A percentile compares a stretch with the other conserved stretches of the same genome.
Evolutionary conservation across 2,888 invertebrate genomes (phyloP).

Genomic region (Cephalotes varians): DNA sequence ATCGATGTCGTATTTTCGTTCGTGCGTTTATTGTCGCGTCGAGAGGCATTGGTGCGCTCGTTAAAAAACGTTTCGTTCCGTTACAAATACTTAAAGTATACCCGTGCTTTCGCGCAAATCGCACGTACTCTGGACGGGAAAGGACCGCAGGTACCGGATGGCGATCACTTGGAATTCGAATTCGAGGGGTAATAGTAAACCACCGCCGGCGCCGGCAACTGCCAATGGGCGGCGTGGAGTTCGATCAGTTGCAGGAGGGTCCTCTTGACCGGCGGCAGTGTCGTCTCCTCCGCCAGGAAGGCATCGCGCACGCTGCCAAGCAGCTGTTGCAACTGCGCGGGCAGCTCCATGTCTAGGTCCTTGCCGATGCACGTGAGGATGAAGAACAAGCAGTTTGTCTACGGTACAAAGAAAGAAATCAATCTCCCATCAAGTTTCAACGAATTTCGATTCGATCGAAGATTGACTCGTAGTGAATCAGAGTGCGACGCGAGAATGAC

Average conservation of each 20-base stretch:
- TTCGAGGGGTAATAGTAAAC: constrained; percentile 93
- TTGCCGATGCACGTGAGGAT: constrained; percentile 95
- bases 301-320: constrained; percentile 94
- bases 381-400: constrained; percentile 96
- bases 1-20: constrained; percentile 13
- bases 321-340: constrained; percentile 92
- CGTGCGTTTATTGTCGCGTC: constrained; percentile 31
- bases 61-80: constrained; percentile 32
- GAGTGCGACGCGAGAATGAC: background rate
- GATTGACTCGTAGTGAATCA: background rate
- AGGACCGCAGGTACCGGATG: constrained; percentile 25
- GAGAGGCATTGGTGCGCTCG: background rate
- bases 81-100: constrained; percentile 19
- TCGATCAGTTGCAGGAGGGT: constrained; percentile 96
- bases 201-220: constrained; percentile 95
- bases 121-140: constrained; percentile 46
- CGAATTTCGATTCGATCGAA: background rate
- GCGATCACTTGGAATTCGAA: constrained; percentile 80
- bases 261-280: constrained; percentile 92
- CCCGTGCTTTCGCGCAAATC: background rate
- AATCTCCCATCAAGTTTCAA: background rate
- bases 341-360: constrained; percentile 94
- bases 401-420: constrained; percentile 55
- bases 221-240: constrained; percentile 96
- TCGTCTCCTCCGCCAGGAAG: constrained; percentile 91